phyloP scores from a whole-genome alignment of 1,140 invertebrate genomes.

The Drosophila kanapiae region DNA sequence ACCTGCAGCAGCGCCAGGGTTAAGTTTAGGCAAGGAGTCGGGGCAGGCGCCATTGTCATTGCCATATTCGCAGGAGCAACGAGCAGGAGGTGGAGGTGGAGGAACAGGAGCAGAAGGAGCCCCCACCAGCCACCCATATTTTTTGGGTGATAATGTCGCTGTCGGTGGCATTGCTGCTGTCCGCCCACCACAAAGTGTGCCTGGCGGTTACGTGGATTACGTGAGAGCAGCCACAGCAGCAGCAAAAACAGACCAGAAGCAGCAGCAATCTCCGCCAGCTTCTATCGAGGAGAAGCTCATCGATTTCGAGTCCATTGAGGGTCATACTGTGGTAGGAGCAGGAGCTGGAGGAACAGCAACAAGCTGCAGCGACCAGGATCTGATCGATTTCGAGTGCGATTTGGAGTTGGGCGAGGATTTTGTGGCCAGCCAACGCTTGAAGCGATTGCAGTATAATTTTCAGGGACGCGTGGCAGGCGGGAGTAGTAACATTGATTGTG shows the following conservation, averaged over 20 bases:
- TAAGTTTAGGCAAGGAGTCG: slow-evolving; percentile 26
- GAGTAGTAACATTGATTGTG: slow-evolving; percentile 69
- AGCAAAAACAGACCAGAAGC: slow-evolving; percentile 15
- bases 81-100: slow-evolving; percentile 11
- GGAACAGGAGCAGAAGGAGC: slow-evolving; percentile 4
- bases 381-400: slow-evolving; percentile 74
- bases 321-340: slow-evolving; percentile 3
- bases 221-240: slow-evolving; percentile 47
- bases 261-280: slow-evolving; percentile 19
- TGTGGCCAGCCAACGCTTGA: slow-evolving; percentile 77
- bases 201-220: slow-evolving; percentile 73
- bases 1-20: slow-evolving; percentile 22
- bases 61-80: slow-evolving; percentile 47
- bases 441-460: slow-evolving; percentile 81
- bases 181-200: slow-evolving; percentile 47
- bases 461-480: slow-evolving; percentile 72
- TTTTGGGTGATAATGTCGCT: slow-evolving; percentile 48
- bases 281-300: slow-evolving; percentile 33
- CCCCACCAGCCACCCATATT: slow-evolving; percentile 8
- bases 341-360: slow-evolving; percentile 35
- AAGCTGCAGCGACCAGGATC: slow-evolving; percentile 69
- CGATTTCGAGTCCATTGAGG: slow-evolving; percentile 50
- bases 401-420: slow-evolving; percentile 71
- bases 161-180: slow-evolving; percentile 45
- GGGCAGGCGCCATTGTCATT: slow-evolving; percentile 74